Evolutionary conservation across 2,888 invertebrate genomes (phyloP), one percentile per base, ranked within the genome.

Genomic region (Lingula anatina): DNA sequence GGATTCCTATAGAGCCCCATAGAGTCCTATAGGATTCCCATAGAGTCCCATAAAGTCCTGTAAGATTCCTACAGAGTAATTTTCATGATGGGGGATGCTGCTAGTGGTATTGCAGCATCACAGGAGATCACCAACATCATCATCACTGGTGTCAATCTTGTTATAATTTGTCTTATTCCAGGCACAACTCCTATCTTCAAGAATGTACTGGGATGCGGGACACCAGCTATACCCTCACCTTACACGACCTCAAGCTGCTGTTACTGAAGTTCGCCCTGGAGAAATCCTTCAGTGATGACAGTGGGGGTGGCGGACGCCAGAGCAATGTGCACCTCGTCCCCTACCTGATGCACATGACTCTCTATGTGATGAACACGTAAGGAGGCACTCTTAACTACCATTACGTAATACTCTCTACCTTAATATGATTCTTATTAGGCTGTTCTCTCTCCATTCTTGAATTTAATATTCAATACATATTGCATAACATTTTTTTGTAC

Each of bases 311-410:
- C 1, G 96, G 95, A 1, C 90, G 94, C 15, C 92, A 95, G 70
- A 94, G 94, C 58, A 96, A 96, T 80, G 88, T 96, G 87, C 93
- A 96, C 80, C 86, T 97, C 67, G 85, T 95, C 56, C 96, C 96
- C 7, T 95, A 95, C 73, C 82, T 96, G 49, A 81, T 90, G 56
- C 95, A 96, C 76, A 92, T 93, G 84, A 90, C 92, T 21, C 85
- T 96, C 20, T 96, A 96, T 76, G 75, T 74, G 37, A 67, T 73
- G 40, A 76, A 94, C 73, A 92, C 93, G 74, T 78, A 60, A 65
- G 76, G 70, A 18, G 23, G 12, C 20, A 36, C 23, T n/a, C n/a
- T n/a, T n/a, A 20, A 20, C 39, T 9, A 20, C 39, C 9, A 39
- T 39, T n/a, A 12, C 20, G 7, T 39, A 7, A 20, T 7, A 18